Conservation (phyloP, 2,797 vertebrate species). For the Platyrinchus mystaceus region DNA sequence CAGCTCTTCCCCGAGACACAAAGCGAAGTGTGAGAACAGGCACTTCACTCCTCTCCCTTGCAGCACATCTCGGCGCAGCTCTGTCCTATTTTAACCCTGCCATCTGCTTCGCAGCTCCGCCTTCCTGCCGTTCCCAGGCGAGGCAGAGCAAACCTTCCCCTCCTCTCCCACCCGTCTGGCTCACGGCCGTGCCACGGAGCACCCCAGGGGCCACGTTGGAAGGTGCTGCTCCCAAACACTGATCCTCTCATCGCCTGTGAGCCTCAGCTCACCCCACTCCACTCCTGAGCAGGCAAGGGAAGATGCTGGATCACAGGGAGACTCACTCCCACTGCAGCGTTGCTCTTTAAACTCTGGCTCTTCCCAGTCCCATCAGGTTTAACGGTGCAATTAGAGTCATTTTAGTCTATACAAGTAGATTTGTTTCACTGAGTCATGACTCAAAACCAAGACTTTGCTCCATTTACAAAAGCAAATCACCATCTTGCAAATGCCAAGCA, state of each 20-base stretch:
- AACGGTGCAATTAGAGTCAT: not conserved
- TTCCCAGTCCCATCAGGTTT: not conserved
- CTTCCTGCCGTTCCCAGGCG: not conserved
- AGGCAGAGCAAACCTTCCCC: not conserved
- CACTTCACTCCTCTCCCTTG: constrained; percentile 18
- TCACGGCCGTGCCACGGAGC: not conserved
- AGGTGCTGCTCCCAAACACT: rapidly evolving
- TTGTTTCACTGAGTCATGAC: constrained; percentile 54
- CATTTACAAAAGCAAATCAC: constrained; percentile 35
- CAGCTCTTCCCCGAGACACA: constrained; percentile 29
- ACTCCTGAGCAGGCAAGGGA: not conserved
- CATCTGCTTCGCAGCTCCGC: constrained; percentile 36
- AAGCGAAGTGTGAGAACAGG: constrained; percentile 42
- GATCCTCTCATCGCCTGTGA: rapidly evolving
- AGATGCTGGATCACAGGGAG: not conserved
- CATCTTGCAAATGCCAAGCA: not conserved
- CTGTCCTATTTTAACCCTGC: constrained; percentile 63
- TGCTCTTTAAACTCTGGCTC: not conserved
- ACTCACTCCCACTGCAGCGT: not conserved
- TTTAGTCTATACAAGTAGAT: not conserved
- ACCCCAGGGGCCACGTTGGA: rapidly evolving
- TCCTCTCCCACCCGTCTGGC: not conserved
- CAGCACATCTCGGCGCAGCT: not conserved
- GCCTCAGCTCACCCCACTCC: not conserved
- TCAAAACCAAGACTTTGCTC: not conserved